Base-by-base conservation (phyloP, 2,797 vertebrate species). In the Galago senegalensis region DNA sequence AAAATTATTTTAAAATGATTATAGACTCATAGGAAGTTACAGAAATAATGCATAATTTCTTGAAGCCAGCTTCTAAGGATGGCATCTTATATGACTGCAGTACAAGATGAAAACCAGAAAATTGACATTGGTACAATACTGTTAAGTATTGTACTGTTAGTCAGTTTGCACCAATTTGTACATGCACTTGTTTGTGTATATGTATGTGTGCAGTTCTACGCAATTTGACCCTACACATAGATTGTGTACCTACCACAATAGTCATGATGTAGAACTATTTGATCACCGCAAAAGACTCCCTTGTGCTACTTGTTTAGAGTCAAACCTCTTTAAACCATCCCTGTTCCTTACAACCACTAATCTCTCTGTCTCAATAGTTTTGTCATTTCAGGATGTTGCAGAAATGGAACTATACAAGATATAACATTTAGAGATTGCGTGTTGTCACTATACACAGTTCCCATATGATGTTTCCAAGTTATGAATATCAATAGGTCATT, bases 1-100 rank as follows among this genome's bases (percentile, higher is more conserved):
- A 63, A 81, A 14, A 18, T 85, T 67, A 87, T 86, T 96, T 91
- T 67, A 34, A 93, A 94, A 88, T 85, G 31, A 31, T 46, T 73
- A 69, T 27, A 93, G 80, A 58, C 31, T 69, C 37, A 90, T 17
- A 58, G 29, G 40, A 91, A 86, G 14, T 83, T 94, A 20, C 34
- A 82, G 89, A 95, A 89, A 53, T 49, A 70, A 56, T 69, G 31
- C 29, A 80, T 31, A 31, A 40, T 82, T 37, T 16, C 58, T 86
- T 25, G 77, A 82, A 69, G 17, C 27, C 31, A 49, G 18, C 10
- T 63, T 89, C 21, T 25, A 84, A 27, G 25, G 17, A 27, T 60
- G 75, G 69, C 53, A 49, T 61, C 34, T 81, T 81, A 31, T 40
- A 46, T 53, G 72, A 85, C 46, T 56, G 13, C 14, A 27, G 43